Evolutionary conservation across 2,113 vertebrate species (phyloP), one percentile per base, ranked within the genome.

Genomic region (Propithecus coquereli): DNA sequence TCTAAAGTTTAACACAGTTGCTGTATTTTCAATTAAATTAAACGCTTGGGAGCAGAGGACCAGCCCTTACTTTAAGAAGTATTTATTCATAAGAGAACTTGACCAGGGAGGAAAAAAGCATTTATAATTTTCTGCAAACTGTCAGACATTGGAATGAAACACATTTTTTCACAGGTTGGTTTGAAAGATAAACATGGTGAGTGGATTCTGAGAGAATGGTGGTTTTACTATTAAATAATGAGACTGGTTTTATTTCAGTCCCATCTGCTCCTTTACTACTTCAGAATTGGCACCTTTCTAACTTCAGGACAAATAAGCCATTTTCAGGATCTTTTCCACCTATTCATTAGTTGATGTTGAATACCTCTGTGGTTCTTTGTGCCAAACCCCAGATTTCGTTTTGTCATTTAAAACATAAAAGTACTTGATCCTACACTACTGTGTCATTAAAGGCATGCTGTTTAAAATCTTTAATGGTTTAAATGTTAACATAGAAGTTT

Each of bases 121-220:
- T 86, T 89, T 92, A 52, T 65, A 74, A 74, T 87, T 80, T 97
- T 84, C 77, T 66, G 66, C 16, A 74, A 73, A 82, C 40, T 96
- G 40, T 94, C 61, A 82, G 59, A 74, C 16, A 59, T 1, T 94
- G 83, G 54, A 66, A 5, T 80, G 50, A 94, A 86, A 88, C 82
- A 45, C 34, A 45, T 93, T 91, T 94, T 91, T 61, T 71, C 34
- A 91, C 52, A 88, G 43, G 17, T 88, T 77, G 14, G 22, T 95
- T 82, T 95, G 68, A 85, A 91, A 87, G 45, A 34, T 89, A 50
- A 81, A 77, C 40, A 32, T 40, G 17, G 17, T 43, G 18, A 52
- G 52, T 92, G 34, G 43, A 70, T 30, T 63, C n/a, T 85, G 32
- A 77, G 65, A 77, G 45, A 86, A 79, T 17, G 25, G 84, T 91